Evolutionary conservation across 2,797 vertebrate genomes (phyloP).

Genomic region (Helicolenus hilgendorfi): DNA sequence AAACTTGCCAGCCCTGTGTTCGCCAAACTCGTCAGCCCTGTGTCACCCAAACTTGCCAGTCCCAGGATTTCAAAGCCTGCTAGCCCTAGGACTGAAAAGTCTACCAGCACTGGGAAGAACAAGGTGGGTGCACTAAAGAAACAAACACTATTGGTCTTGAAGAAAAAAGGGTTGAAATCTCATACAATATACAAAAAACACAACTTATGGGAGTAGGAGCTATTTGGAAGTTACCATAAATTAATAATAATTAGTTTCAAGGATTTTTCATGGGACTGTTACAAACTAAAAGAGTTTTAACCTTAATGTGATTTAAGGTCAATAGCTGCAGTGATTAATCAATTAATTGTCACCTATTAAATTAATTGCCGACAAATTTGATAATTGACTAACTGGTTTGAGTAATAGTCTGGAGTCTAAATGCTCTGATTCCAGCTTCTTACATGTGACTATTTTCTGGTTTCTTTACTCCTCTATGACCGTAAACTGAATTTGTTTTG

Average conservation of each 20-base stretch:
- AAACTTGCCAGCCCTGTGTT: conserved; percentile 47
- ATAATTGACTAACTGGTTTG: too few relatives aligned
- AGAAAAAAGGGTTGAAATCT: background rate
- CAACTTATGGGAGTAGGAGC: background rate
- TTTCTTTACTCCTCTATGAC: too few relatives aligned
- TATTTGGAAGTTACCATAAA: background rate
- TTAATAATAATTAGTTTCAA: background rate
- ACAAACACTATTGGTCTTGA: background rate
- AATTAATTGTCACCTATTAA: too few relatives aligned
- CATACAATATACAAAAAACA: background rate
- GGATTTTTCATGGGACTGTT: background rate
- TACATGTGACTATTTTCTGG: too few relatives aligned
- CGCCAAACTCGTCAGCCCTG: conserved; percentile 83
- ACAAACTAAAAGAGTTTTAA: background rate
- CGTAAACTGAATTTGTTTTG: too few relatives aligned
- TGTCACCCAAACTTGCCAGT: conserved; percentile 58
- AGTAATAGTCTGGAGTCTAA: too few relatives aligned
- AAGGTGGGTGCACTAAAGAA: conserved; percentile 86
- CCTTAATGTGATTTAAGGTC: background rate
- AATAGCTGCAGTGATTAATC: too few relatives aligned
- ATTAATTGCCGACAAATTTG: too few relatives aligned
- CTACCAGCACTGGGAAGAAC: conserved; percentile 88
- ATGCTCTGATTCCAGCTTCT: too few relatives aligned
- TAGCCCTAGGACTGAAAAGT: conserved; percentile 44
- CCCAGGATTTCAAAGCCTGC: conserved; percentile 28